Evolutionary conservation across 2,797 vertebrate species (phyloP), one percentile per base, ranked within the genome.

Genomic region (Arrhamphus sclerolepis): DNA sequence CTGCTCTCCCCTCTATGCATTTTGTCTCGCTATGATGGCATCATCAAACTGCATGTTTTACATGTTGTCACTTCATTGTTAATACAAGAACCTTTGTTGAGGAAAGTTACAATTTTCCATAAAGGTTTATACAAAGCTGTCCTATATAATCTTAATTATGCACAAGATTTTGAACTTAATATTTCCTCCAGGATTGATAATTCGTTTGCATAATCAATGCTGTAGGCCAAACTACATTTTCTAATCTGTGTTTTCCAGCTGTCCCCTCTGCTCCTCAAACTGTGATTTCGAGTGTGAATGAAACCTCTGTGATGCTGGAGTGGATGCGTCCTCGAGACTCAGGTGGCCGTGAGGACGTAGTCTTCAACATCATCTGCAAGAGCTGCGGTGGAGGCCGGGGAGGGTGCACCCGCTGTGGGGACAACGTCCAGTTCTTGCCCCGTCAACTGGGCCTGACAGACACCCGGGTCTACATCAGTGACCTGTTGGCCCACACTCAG

Each of bases 321-420:
- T 99, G 97, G 97, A 88, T 72, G 6, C 70, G 94, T 0, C 96
- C 96, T 0, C 91, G 95, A 0, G 96, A 98, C 56, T 93, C 93
- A 0, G 97, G 97, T 0, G 96, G 97, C 49, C 94, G 97, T 0
- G 95, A 97, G 77, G 97, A 98, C 3, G 93, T 98, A 0, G 96
- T 98, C 39, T 99, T 96, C 88, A 98, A 98, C 86, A 95, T 98
- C 90, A 98, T 99, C 91, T 98, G 97, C 81, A 98, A 98, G 88
- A 98, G 96, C 89, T 99, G 97, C 0, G 95, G 95, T 0, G 95
- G 96, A 0, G 95, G 95, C 0, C 92, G 96, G 0, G 90, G 91
- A 2, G 94, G 94, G 1, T 99, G 97, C 88, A 97, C 95, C 0
- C 96, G 97, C 82, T 99, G 97, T 0, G 97, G 97, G 17, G 96